These are phyloP conservation scores for Andrena minutula DNA, from an alignment of 2,888 invertebrate species.

Conservation along the genomic window DNA sequence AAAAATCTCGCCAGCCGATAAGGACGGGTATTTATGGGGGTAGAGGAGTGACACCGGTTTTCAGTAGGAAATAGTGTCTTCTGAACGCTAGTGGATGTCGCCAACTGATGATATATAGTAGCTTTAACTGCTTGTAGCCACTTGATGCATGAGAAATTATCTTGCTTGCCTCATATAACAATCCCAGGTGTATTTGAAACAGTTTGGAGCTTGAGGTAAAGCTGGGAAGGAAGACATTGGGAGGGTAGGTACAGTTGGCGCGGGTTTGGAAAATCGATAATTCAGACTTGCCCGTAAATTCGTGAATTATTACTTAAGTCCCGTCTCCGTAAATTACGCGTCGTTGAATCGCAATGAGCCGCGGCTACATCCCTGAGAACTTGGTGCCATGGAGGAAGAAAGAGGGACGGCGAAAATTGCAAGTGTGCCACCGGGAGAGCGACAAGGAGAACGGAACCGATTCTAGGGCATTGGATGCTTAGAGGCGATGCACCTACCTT, in stretches of 20 bases:
- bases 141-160: too few relatives aligned
- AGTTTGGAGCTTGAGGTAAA: not conserved
- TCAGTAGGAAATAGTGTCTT: not conserved
- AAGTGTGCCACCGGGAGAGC: constrained; percentile 49
- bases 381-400: constrained; percentile 10
- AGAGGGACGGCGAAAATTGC: constrained; percentile 49
- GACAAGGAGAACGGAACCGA: constrained; percentile 43
- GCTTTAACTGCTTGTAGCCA: not conserved
- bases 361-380: constrained; percentile 70
- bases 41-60: not conserved
- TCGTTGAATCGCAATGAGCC: constrained; percentile 70
- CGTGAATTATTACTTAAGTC: constrained; percentile 55
- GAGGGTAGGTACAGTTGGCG: constrained; percentile 7
- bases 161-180: too few relatives aligned
- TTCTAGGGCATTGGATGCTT: constrained; percentile 45
- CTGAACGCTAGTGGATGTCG: not conserved
- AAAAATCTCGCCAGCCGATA: not conserved
- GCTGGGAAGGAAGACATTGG: too few relatives aligned
- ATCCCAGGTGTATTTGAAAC: not conserved
- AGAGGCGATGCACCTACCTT: constrained; percentile 39
- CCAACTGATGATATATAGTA: not conserved
- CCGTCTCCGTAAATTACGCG: constrained; percentile 64
- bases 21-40: not conserved
- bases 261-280: constrained; percentile 61
- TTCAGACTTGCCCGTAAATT: constrained; percentile 24